Conservation (phyloP, 2,797 vertebrate genomes). For the Cheirogaleus major region DNA sequence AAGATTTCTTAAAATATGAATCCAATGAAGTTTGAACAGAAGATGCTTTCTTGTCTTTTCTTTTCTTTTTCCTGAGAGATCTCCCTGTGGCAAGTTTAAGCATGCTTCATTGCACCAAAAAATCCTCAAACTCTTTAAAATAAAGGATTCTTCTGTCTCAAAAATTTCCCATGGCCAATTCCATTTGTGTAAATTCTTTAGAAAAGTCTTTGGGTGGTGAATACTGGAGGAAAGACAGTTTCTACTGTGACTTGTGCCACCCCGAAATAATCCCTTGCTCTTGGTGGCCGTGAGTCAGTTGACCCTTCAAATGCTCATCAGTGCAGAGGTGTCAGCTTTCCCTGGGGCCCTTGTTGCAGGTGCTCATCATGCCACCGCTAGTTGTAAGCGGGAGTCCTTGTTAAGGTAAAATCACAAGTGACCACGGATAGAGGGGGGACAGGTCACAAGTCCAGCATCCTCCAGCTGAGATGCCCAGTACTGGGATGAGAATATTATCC, state of each 20-base stretch:
- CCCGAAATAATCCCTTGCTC: background rate
- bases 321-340: background rate
- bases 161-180: background rate
- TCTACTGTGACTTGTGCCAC: background rate
- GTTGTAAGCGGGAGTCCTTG: accelerated
- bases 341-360: background rate
- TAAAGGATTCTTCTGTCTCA: background rate
- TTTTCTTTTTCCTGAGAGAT: background rate
- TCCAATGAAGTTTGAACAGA: background rate
- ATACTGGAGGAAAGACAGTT: background rate
- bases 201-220: background rate
- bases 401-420: accelerated
- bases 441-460: background rate
- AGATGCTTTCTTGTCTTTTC: background rate
- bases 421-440: accelerated
- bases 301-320: background rate
- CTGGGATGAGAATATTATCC: background rate
- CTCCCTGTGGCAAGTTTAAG: background rate
- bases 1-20: background rate
- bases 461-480: background rate
- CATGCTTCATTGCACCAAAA: background rate
- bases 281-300: background rate
- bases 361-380: too few relatives aligned
- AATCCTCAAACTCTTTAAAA: background rate
- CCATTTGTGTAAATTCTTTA: background rate